These are phyloP conservation scores for Epinotia demarniana DNA, from an alignment of 2,888 invertebrate species.

Conservation along the genomic window DNA sequence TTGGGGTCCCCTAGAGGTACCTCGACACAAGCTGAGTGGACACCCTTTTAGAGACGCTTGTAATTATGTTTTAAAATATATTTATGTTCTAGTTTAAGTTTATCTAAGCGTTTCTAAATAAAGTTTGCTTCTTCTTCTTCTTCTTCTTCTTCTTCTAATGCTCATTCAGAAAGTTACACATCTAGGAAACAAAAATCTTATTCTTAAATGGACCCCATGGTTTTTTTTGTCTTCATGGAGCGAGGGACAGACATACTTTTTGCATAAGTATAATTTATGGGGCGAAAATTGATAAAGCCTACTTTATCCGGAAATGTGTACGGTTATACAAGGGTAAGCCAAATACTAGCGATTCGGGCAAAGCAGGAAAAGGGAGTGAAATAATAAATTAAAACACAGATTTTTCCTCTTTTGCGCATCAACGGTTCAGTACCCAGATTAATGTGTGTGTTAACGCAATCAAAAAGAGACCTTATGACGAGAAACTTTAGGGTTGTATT, in stretches of 20 bases:
- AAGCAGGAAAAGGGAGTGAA: not conserved
- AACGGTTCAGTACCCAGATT: not conserved
- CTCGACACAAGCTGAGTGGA: too few species aligned
- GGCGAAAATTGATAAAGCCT: not conserved
- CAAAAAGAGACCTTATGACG: not conserved
- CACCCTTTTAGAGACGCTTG: too few species aligned
- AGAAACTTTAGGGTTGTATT: not conserved
- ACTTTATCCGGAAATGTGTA: not conserved
- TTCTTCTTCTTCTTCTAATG: too few species aligned
- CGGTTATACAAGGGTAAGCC: not conserved
- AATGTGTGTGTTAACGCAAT: not conserved
- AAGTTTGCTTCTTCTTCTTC: too few species aligned
- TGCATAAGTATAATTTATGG: slow-evolving; percentile 4
- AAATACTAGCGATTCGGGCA: not conserved
- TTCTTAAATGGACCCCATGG: not conserved
- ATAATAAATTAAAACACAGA: slow-evolving; percentile 1
- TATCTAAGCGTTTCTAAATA: too few species aligned
- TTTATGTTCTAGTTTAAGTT: too few species aligned
- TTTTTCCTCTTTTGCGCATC: slow-evolving; percentile 4
- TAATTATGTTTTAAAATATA: too few species aligned
- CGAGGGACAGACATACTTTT: not conserved
- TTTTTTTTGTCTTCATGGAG: not conserved
- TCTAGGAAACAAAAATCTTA: too few species aligned
- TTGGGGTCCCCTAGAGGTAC: too few species aligned
- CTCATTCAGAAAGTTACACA: too few species aligned